Conservation (phyloP, 2,888 invertebrate species). For the Agrilus biguttatus region DNA sequence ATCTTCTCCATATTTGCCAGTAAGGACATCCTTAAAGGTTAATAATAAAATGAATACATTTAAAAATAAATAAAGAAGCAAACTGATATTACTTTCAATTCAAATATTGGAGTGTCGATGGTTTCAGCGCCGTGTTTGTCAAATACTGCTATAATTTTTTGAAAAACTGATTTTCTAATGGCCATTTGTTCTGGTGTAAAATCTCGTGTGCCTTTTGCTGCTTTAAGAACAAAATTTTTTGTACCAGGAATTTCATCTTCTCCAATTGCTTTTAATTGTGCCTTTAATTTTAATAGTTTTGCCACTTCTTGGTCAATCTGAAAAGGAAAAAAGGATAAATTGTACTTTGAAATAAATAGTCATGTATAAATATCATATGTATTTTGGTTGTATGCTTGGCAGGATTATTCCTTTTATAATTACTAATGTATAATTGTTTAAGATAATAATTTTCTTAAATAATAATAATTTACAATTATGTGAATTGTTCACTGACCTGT, state of each 20-base stretch:
- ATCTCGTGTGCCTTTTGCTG: constrained; percentile 89
- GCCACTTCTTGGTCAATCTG: constrained; percentile 79
- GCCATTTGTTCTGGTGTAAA: constrained; percentile 93
- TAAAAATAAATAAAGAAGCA: neutral
- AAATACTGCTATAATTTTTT: constrained; percentile 78
- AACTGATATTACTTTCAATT: constrained; percentile 58
- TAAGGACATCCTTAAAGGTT: constrained; percentile 78
- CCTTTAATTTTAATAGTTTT: constrained; percentile 67
- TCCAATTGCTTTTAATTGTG: constrained; percentile 48
- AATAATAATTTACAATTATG: neutral
- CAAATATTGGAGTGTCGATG: constrained; percentile 97
- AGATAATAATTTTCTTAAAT: neutral
- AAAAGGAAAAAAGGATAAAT: constrained; percentile 16
- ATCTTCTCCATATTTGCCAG: constrained; percentile 99
- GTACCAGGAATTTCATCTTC: constrained; percentile 37
- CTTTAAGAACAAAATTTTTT: constrained; percentile 76
- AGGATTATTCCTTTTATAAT: neutral
- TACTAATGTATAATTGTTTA: neutral
- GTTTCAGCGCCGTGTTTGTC: constrained; percentile 96
- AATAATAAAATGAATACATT: constrained; percentile 14
- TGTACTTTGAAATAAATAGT: constrained; percentile 4
- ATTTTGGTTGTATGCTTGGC: too few relatives aligned
- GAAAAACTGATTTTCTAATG: constrained; percentile 69
- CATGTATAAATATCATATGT: too few relatives aligned
- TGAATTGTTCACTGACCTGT: constrained; percentile 26